Conservation (phyloP, 23 tunicate genomes). For the Trididemnum nubilum region DNA sequence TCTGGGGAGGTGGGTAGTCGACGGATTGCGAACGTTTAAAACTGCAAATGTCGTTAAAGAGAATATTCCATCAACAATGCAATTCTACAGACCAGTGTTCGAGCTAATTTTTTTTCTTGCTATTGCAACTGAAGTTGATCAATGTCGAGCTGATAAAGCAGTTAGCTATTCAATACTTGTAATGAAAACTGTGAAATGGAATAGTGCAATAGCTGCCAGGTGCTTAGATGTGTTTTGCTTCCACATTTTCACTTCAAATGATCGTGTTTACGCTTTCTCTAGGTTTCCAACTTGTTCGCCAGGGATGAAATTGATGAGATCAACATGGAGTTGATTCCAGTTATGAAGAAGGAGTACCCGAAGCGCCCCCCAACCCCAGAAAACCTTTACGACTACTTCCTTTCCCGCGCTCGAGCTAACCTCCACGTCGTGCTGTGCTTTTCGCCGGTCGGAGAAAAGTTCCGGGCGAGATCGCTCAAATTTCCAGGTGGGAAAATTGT, state of each 20-base stretch:
- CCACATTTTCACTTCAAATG: no score
- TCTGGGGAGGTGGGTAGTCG: slow-evolving; percentile 76
- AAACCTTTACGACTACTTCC: slow-evolving; percentile 79
- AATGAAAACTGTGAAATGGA: no score
- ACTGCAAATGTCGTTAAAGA: no score
- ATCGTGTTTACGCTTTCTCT: not conserved
- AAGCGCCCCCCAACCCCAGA: slow-evolving; percentile 87
- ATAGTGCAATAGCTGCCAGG: no score
- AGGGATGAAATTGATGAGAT: slow-evolving; percentile 85
- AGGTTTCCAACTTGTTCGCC: slow-evolving; percentile 80
- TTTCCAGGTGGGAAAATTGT: slow-evolving; percentile 78
- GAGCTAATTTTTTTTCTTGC: no score
- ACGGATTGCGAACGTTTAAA: no score
- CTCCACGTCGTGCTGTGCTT: slow-evolving; percentile 84
- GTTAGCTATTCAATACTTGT: no score
- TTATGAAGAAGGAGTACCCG: slow-evolving; percentile 76
- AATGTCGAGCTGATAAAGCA: no score
- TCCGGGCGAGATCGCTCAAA: slow-evolving; percentile 71
- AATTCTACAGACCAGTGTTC: no score
- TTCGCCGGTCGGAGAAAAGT: slow-evolving; percentile 87
- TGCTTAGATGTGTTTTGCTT: no score
- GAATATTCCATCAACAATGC: no score
- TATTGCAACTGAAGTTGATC: no score
- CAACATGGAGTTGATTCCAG: slow-evolving; percentile 70
- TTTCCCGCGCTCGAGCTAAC: slow-evolving; percentile 65